Evolutionary conservation across 92 coral and sea anemone species (phyloP), one percentile per base, ranked within the genome.

Genomic region (Pocillopora grandis): DNA sequence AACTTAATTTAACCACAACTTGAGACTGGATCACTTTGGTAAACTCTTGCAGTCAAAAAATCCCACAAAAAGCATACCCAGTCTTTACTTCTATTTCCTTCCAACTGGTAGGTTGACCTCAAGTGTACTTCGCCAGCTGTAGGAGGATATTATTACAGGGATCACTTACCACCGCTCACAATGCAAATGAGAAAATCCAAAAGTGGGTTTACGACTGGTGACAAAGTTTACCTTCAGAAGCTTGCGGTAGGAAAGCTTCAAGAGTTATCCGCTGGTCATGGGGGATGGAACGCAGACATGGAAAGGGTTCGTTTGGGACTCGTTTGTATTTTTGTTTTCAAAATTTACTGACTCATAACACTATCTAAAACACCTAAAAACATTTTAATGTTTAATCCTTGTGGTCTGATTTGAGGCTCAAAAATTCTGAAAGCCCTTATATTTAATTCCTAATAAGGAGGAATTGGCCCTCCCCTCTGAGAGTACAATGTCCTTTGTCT

Each of bases 211-310:
- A 67, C 90, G 6, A 89, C 92, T 35, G 95, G 92, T 7, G 95
- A 92, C 69, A 89, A 72, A 72, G 95, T 92, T 14, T 61, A 27
- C 55, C 75, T 89, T 3, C 67, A 68, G 27, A 61, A 62, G 77
- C 74, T 92, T 17, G 42, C 87, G 0, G 56, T 57, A 23, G 89
- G 86, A 19, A 27, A 83, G 62, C 89, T 91, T 60, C 64, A 72
- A 65, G 63, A 86, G 71, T 70, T 91, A 80, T 78, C 87, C 19
- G 89, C 42, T 23, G 95, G 79, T 17, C 95, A 91, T 48, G 95
- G 92, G 35, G 95, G 72, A 1, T 91, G 95, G 95, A 82, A 86
- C 57, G 75, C 72, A 20, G 79, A 69, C 69, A 91, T 91, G 92
- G 90, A 75, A 67, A 79, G 71, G 88, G 95, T 91, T 20, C 36